phyloP scores from a whole-genome alignment of 2,797 vertebrate species.

The Chloroceryle amazona region DNA sequence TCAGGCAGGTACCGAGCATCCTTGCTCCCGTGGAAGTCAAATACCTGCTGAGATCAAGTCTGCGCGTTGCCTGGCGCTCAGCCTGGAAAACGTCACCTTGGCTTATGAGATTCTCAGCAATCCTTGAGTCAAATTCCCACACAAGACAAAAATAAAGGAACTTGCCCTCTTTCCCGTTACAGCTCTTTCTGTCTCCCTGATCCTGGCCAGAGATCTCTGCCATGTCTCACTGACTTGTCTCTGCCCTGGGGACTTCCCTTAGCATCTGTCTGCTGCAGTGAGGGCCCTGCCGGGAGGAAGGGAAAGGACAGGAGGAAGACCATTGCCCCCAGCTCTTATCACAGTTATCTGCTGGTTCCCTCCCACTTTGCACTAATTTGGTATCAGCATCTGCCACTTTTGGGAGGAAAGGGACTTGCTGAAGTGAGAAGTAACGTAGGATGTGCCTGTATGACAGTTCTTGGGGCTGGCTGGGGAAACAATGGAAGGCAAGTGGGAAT shows the following conservation, averaged over 20 bases:
- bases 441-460: conserved; percentile 38
- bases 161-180: not conserved
- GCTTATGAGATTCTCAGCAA: conserved; percentile 39
- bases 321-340: conserved; percentile 43
- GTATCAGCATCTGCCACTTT: conserved; percentile 47
- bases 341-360: conserved; percentile 17
- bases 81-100: conserved; percentile 62
- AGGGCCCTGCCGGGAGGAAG: not conserved
- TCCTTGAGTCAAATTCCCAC: conserved; percentile 59
- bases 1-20: conserved; percentile 28
- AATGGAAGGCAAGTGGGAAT: conserved; percentile 41
- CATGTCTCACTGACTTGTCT: not conserved
- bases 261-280: not conserved
- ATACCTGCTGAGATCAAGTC: conserved; percentile 60
- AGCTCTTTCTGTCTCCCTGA: not conserved
- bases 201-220: not conserved
- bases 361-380: conserved; percentile 34
- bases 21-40: conserved; percentile 17
- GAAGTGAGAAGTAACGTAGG: conserved; percentile 40
- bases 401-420: conserved; percentile 50
- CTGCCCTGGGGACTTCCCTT: not conserved
- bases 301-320: conserved; percentile 10
- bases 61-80: conserved; percentile 23
- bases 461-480: conserved; percentile 37
- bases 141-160: conserved; percentile 41